phyloP scores from a whole-genome alignment of 2,797 vertebrate genomes.

The Lepidocolaptes lacrymiger region DNA sequence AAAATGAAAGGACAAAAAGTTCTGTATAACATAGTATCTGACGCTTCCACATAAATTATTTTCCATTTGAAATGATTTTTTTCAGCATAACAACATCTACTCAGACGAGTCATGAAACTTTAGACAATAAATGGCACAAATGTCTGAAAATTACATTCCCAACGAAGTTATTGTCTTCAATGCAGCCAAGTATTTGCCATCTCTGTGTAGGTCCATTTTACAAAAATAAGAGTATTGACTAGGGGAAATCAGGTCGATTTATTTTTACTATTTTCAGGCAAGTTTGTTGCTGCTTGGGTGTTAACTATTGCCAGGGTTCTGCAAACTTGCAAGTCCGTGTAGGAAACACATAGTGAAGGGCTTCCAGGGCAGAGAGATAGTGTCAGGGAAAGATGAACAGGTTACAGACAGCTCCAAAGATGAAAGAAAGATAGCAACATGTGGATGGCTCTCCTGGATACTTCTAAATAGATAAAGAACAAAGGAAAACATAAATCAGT shows the following conservation, averaged over 20 bases:
- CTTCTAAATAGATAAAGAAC: constrained; percentile 41
- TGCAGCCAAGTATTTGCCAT: background rate
- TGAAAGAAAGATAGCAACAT: constrained; percentile 42
- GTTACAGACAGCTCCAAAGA: constrained; percentile 8
- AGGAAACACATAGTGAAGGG: background rate
- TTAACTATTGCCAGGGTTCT: background rate
- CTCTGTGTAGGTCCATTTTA: background rate
- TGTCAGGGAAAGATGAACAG: constrained; percentile 16
- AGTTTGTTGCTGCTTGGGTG: background rate
- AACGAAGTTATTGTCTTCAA: background rate
- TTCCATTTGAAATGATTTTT: background rate
- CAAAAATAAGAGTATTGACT: background rate
- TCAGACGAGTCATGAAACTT: background rate
- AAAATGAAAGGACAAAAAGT: background rate
- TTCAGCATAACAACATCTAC: background rate
- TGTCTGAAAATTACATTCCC: background rate
- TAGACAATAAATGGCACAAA: background rate
- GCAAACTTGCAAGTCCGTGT: background rate
- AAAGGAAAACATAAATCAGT: constrained; percentile 41
- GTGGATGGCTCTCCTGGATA: background rate
- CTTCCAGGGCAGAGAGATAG: background rate
- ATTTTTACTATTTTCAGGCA: background rate
- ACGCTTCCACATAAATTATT: background rate
- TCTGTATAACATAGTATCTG: background rate
- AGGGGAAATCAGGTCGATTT: background rate